Evolutionary conservation across 2,797 vertebrate genomes (phyloP).

Genomic region (Catharus ustulatus): DNA sequence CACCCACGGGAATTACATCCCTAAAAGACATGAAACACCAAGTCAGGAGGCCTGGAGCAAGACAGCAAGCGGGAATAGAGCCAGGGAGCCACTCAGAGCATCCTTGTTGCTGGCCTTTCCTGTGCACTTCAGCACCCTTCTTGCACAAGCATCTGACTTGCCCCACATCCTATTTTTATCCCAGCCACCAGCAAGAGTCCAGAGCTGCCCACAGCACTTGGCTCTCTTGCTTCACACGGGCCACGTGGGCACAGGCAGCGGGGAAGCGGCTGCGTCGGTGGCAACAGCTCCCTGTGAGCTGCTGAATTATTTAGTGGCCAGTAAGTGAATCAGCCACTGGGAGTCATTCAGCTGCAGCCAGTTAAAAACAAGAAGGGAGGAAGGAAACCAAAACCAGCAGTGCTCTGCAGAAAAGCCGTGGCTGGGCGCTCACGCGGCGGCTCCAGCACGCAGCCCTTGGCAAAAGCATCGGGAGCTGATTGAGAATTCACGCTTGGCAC

Average conservation of each 20-base stretch:
- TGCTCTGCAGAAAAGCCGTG: not conserved
- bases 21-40: not conserved
- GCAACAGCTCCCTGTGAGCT: conserved; percentile 38
- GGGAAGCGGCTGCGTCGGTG: conserved; percentile 1
- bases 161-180: conserved; percentile 43
- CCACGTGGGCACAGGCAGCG: conserved; percentile 1
- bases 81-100: not conserved
- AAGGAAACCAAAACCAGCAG: conserved; percentile 49
- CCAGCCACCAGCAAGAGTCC: not conserved
- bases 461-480: conserved; percentile 3
- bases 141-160: not conserved
- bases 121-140: not conserved
- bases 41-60: not conserved
- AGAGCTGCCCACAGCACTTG: not conserved
- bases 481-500: conserved; percentile 19
- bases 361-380: conserved; percentile 28
- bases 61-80: accelerated
- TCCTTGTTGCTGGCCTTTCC: not conserved
- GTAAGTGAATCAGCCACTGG: conserved; percentile 56
- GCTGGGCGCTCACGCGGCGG: not conserved
- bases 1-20: not conserved
- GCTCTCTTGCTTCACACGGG: not conserved
- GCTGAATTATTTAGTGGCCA: conserved; percentile 63
- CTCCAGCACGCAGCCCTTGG: conserved; percentile 30
- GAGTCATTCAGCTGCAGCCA: conserved; percentile 54